Base-by-base conservation (phyloP, 2,888 invertebrate genomes). In the Drosophila meridionalis region DNA sequence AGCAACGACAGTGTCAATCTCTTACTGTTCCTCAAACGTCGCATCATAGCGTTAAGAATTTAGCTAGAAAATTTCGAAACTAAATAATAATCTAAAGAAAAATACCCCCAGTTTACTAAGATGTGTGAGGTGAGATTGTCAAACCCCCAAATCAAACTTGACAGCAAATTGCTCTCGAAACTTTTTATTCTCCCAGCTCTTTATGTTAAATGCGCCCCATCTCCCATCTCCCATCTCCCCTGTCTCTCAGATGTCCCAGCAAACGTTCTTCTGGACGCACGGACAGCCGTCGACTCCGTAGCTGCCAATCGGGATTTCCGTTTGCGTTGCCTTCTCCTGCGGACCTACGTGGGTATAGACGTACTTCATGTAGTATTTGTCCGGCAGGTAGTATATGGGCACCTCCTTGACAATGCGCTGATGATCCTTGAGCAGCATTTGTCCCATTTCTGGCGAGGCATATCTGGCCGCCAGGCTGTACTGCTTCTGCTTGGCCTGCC, bases 281-380 rank as follows among this genome's bases (percentile, higher is more conserved):
- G 86, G 90, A 59, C 86, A 87, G 2, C 88, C 90, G 26, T 87
- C 86, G 68, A 89, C 45, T 38, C 86, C 90, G 12, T 59, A 85
- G 7, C 12, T 52, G 30, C 90, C 86, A 14, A 89, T 67, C 0
- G 43, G 53, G 3, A 73, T 52, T 6, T 87, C 91, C 4, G 91
- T 87, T 53, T 87, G 86, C 2, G 86, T 87, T 30, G 53, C 34
- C 72, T 60, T 60, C 11, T 82, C 56, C n/a, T 72, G 67, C 1
- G 91, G 78, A 7, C 69, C 76, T 2, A 12, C 53, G 2, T 38
- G 0, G 6, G 4, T 26, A 45, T 50, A 85, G 9, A 62, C 48
- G 6, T 76, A 48, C 5, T 36, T 52, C 8, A 6, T 8, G 20
- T 66, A 80, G 34, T 82, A 87, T 2, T 45, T 63, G 0, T 80